A percentile compares a stretch with the other conserved stretches of the same genome.
These are phyloP conservation scores for Hylomyscus alleni DNA, from an alignment of 2,797 vertebrate species.

Conservation along the genomic window DNA sequence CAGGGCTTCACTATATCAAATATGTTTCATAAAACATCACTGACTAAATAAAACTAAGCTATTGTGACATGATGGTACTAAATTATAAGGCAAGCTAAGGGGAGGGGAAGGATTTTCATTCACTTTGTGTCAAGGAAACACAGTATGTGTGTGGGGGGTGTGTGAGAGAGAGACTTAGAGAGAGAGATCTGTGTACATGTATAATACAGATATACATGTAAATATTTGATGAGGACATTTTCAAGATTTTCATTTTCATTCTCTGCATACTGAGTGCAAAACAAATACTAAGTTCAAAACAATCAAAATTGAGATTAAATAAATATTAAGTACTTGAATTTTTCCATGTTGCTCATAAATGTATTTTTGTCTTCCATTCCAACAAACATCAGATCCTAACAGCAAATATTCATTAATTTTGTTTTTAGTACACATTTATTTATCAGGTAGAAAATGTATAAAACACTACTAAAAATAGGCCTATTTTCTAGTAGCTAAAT, in stretches of 20 bases:
- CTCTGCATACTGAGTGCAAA: slow-evolving; percentile 4
- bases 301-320: slow-evolving; percentile 20
- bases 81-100: neutral
- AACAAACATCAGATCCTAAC: slow-evolving; percentile 8
- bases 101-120: neutral
- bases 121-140: neutral
- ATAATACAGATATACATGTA: neutral
- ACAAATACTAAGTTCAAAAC: slow-evolving; percentile 6
- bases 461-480: neutral
- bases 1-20: slow-evolving; percentile 30
- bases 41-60: slow-evolving; percentile 17
- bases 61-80: neutral
- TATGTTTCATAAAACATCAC: slow-evolving; percentile 35
- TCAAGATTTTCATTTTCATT: neutral
- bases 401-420: slow-evolving; percentile 63
- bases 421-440: neutral
- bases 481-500: slow-evolving; percentile 25
- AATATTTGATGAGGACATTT: neutral
- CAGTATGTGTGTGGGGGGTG: neutral
- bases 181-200: neutral
- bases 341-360: neutral
- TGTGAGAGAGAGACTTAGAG: neutral
- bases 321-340: slow-evolving; percentile 13
- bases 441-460: slow-evolving; percentile 44
- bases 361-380: slow-evolving; percentile 18